Conservation (phyloP, 1,140 invertebrate genomes). For the Planococcus citri region DNA sequence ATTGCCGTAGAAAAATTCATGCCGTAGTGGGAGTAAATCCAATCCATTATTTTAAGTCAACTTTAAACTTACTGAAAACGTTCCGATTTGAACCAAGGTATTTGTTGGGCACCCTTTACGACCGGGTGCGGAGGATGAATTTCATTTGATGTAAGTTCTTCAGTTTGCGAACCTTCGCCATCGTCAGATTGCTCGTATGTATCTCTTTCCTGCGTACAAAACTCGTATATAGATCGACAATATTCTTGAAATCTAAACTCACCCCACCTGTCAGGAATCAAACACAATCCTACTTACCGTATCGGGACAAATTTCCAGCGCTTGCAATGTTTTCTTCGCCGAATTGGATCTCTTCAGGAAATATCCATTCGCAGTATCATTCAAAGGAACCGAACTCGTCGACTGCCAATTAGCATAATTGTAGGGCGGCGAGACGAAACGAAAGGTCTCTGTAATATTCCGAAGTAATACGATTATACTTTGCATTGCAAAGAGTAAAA, state of each 20-base stretch:
- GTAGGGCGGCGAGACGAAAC: neutral
- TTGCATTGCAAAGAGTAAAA: neutral
- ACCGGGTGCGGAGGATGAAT: neutral
- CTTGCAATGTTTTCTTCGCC: constrained; percentile 76
- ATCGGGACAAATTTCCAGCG: constrained; percentile 66
- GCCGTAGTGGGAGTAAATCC: no score
- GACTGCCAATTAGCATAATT: neutral
- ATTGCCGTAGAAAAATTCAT: no score
- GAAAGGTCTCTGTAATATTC: constrained; percentile 15
- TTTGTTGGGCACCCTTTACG: neutral
- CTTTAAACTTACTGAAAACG: neutral
- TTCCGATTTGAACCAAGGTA: neutral
- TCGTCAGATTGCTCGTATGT: constrained; percentile 20
- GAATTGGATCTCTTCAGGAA: constrained; percentile 88
- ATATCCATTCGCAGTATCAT: constrained; percentile 90
- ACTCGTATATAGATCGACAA: neutral
- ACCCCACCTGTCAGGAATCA: neutral
- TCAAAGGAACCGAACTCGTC: constrained; percentile 48
- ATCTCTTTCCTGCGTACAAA: constrained; percentile 3
- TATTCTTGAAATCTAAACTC: neutral
- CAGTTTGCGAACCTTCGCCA: constrained; percentile 14
- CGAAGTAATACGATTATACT: no score
- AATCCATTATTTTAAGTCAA: no score
- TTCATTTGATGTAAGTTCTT: constrained; percentile 1
- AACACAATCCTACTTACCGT: constrained; percentile 41